These are phyloP conservation scores for Epiblema foenella DNA, from an alignment of 2,888 invertebrate species.

Conservation along the genomic window DNA sequence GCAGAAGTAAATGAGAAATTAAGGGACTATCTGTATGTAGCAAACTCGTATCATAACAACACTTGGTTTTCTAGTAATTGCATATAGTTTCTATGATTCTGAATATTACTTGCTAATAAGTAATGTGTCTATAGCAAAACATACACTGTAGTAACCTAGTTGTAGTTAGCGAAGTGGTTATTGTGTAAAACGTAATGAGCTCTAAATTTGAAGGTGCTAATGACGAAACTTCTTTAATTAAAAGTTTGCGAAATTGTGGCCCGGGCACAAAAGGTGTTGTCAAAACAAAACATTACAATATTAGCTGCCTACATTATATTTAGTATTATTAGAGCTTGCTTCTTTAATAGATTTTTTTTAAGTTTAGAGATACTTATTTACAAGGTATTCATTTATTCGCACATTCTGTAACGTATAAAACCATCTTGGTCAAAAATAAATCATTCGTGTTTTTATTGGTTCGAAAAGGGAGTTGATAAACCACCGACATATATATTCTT, in stretches of 20 bases:
- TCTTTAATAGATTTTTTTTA: no score
- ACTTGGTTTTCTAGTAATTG: not conserved
- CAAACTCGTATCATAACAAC: not conserved
- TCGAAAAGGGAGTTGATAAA: not conserved
- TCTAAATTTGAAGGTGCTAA: slow-evolving; percentile 39
- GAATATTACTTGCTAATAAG: not conserved
- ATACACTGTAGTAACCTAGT: slow-evolving; percentile 34
- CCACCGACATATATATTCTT: not conserved
- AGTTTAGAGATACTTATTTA: no score
- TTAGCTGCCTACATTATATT: not conserved
- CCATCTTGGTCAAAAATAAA: not conserved
- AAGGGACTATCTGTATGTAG: not conserved
- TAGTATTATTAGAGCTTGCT: not conserved
- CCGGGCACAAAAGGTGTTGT: slow-evolving; percentile 26
- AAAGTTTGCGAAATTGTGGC: slow-evolving; percentile 32
- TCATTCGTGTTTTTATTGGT: not conserved
- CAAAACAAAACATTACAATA: slow-evolving; percentile 29
- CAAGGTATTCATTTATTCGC: no score
- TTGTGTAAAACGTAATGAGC: slow-evolving; percentile 31
- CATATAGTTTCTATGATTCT: no score
- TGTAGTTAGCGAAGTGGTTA: slow-evolving; percentile 23
- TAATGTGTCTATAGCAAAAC: not conserved
- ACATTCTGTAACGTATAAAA: no score
- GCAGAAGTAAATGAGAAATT: slow-evolving; percentile 65
- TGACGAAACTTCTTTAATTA: slow-evolving; percentile 41